Percentiles rank a stretch among this genome's conserved stretches.
These are phyloP conservation scores for Motacilla alba DNA, from an alignment of 2,113 vertebrate genomes.

Conservation along the genomic window DNA sequence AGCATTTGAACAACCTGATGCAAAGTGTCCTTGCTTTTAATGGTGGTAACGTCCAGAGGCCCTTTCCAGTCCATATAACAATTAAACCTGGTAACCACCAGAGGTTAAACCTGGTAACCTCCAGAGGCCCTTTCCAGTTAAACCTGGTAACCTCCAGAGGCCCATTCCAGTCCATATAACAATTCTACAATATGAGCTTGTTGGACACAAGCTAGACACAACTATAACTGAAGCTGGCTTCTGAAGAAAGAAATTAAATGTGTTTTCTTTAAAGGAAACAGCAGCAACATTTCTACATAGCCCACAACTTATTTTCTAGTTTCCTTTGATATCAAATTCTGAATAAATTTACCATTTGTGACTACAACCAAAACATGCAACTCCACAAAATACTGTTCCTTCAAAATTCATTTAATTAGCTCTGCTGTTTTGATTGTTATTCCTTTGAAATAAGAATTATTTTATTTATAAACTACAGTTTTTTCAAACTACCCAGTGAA, in stretches of 20 bases:
- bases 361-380: neutral
- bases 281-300: neutral
- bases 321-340: neutral
- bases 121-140: neutral
- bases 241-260: neutral
- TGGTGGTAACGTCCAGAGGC: neutral
- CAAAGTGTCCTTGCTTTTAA: neutral
- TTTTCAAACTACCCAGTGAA: neutral
- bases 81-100: neutral
- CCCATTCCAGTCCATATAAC: neutral
- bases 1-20: neutral
- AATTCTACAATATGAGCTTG: neutral
- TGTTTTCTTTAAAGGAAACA: neutral
- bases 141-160: neutral
- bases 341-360: neutral
- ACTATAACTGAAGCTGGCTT: neutral
- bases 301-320: neutral
- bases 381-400: neutral
- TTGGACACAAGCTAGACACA: neutral
- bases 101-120: neutral
- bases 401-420: neutral
- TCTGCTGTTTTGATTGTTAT: neutral
- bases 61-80: neutral
- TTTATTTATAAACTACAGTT: neutral
- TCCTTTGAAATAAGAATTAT: neutral